phyloP scores from a whole-genome alignment of 37 sponge, comb jelly and placozoan species.

The Cladorhizidae sp. region DNA sequence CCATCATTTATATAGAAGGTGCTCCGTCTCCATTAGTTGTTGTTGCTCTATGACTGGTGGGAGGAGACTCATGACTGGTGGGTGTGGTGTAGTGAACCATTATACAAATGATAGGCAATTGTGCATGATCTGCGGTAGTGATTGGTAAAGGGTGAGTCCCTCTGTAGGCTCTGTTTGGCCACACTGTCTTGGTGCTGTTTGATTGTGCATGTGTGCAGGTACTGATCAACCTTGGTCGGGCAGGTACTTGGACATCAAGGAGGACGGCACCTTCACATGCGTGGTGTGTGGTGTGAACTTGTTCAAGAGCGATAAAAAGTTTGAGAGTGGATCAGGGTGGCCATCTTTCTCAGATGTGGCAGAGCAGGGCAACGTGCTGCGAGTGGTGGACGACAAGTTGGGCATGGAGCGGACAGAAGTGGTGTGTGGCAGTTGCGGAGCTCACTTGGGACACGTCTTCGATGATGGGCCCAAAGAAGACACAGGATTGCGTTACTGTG shows the following conservation, averaged over 20 bases:
- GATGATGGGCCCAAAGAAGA: constrained; percentile 71
- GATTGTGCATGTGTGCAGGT: constrained; percentile 13
- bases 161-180: too few species aligned
- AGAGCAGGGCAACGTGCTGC: constrained; percentile 44
- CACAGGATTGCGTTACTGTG: constrained; percentile 78
- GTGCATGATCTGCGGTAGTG: too few species aligned
- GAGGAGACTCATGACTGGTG: neutral
- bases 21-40: too few species aligned
- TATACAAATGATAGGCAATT: too few species aligned
- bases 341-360: constrained; percentile 82
- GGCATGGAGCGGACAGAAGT: constrained; percentile 70
- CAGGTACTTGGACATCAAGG: constrained; percentile 45
- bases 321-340: constrained; percentile 81
- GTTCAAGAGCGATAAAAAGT: constrained; percentile 76
- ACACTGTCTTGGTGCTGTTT: too few species aligned
- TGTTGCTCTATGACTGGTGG: too few species aligned
- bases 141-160: too few species aligned
- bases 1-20: too few species aligned
- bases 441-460: constrained; percentile 86
- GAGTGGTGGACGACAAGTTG: constrained; percentile 50
- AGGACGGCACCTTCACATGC: constrained; percentile 68
- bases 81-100: neutral
- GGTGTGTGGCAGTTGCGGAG: constrained; percentile 69
- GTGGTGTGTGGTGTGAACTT: constrained; percentile 75
- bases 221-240: constrained; percentile 54